phyloP scores from a whole-genome alignment of 2,888 invertebrate species.

The Hipparchia sbordonii region DNA sequence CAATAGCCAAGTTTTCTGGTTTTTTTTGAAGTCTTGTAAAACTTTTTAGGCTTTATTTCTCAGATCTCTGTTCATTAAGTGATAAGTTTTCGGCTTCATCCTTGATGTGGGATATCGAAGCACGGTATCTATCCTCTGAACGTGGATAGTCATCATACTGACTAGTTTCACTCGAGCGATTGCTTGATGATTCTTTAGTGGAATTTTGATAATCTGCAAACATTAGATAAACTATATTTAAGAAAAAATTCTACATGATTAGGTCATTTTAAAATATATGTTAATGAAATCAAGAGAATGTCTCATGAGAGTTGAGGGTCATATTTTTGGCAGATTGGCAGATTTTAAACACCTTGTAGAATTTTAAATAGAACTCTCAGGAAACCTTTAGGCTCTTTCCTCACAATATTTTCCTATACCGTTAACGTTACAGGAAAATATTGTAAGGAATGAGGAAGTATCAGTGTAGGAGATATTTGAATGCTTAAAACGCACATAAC shows the following conservation, averaged over 20 bases:
- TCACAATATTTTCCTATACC: too few relatives aligned
- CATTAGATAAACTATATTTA: neutral
- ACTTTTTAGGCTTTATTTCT: slow-evolving; percentile 60
- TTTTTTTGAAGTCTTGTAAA: slow-evolving; percentile 9
- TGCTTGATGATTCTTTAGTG: slow-evolving; percentile 71
- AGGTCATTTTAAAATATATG: too few relatives aligned
- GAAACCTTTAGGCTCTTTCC: too few relatives aligned
- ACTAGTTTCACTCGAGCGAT: slow-evolving; percentile 73
- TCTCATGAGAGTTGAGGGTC: too few relatives aligned
- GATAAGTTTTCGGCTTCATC: slow-evolving; percentile 80
- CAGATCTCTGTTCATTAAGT: slow-evolving; percentile 78
- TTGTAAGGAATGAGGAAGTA: too few relatives aligned
- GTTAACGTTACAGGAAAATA: too few relatives aligned
- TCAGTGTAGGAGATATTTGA: too few relatives aligned
- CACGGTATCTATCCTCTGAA: slow-evolving; percentile 70
- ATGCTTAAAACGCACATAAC: too few relatives aligned
- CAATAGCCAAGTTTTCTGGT: slow-evolving; percentile 2
- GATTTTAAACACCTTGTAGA: too few relatives aligned
- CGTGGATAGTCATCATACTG: slow-evolving; percentile 76
- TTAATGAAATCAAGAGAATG: neutral
- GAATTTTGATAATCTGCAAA: slow-evolving; percentile 63
- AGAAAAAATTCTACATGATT: neutral
- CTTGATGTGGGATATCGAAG: slow-evolving; percentile 72
- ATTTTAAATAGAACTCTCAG: too few relatives aligned
- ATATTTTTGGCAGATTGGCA: too few relatives aligned